phyloP scores from a whole-genome alignment of 2,113 vertebrate species.

The Lanius ludovicianus region DNA sequence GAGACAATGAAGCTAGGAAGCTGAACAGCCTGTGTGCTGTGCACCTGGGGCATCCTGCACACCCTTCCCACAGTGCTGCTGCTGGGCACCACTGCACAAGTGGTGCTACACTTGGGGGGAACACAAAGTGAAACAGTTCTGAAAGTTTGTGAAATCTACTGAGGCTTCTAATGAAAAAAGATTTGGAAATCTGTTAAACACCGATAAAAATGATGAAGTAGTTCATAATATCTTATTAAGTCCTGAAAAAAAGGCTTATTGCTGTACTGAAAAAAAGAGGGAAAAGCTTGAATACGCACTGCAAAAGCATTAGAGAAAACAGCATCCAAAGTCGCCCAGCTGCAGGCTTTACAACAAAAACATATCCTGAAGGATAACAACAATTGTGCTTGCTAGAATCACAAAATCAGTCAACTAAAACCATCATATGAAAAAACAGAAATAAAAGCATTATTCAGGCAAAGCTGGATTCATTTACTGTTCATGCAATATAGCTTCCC shows the following conservation, averaged over 20 bases:
- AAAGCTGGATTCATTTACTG: not conserved
- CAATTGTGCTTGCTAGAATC: not conserved
- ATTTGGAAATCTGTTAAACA: not conserved
- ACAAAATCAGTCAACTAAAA: not conserved
- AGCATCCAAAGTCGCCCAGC: not conserved
- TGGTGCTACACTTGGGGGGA: not conserved
- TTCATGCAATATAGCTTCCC: not conserved
- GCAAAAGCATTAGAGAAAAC: not conserved
- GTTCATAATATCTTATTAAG: not conserved
- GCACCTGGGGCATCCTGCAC: not conserved
- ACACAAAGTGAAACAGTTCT: not conserved
- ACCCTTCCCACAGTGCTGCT: rapidly evolving
- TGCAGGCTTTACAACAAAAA: not conserved
- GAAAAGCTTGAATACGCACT: not conserved
- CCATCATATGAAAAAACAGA: not conserved
- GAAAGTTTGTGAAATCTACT: not conserved
- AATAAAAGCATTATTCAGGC: not conserved
- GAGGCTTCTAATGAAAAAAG: not conserved
- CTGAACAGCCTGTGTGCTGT: rapidly evolving
- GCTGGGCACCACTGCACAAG: not conserved
- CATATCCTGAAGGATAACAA: not conserved
- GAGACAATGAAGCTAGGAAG: not conserved
- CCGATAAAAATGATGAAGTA: not conserved
- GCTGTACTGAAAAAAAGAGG: not conserved
- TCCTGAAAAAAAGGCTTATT: not conserved